Percentiles rank a stretch among this genome's conserved stretches.
Evolutionary conservation across 2,888 invertebrate species (phyloP).

Genomic region (Gari tellinella): DNA sequence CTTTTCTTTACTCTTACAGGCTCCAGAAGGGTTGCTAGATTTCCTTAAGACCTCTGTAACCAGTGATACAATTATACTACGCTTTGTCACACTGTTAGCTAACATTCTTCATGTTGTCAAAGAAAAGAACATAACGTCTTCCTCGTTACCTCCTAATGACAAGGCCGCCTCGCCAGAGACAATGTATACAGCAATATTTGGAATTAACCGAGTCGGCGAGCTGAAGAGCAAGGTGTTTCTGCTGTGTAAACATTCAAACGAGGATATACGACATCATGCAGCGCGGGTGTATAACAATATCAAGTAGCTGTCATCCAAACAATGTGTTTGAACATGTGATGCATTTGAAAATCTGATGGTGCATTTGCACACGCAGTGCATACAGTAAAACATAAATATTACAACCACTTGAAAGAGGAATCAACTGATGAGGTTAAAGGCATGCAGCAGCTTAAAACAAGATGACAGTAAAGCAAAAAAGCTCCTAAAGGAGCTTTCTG

Average conservation of each 20-base stretch:
- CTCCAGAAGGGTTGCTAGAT: slow-evolving; percentile 85
- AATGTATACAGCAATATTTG: slow-evolving; percentile 83
- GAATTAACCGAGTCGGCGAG: slow-evolving; percentile 64
- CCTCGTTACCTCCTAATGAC: slow-evolving; percentile 85
- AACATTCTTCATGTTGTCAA: slow-evolving; percentile 85
- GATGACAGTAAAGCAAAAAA: no score
- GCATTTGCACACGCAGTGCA: no score
- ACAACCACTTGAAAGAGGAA: no score
- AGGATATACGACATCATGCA: slow-evolving; percentile 77
- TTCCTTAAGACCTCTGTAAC: slow-evolving; percentile 84
- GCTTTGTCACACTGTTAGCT: slow-evolving; percentile 86
- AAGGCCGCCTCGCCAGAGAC: slow-evolving; percentile 87
- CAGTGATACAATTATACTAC: slow-evolving; percentile 84
- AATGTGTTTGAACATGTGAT: no score
- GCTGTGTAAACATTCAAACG: slow-evolving; percentile 76
- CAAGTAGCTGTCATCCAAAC: slow-evolving; percentile 30
- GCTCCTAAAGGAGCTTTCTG: no score
- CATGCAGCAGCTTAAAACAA: no score
- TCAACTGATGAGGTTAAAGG: no score
- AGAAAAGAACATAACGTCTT: slow-evolving; percentile 84
- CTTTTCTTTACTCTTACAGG: slow-evolving; percentile 81
- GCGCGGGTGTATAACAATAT: slow-evolving; percentile 71
- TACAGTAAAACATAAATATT: no score
- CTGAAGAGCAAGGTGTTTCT: slow-evolving; percentile 80
- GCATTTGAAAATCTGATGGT: no score